A percentile compares a stretch with the other conserved stretches of the same genome.
Conservation (phyloP, 2,888 invertebrate genomes). For the Pseudococcus viburni region DNA sequence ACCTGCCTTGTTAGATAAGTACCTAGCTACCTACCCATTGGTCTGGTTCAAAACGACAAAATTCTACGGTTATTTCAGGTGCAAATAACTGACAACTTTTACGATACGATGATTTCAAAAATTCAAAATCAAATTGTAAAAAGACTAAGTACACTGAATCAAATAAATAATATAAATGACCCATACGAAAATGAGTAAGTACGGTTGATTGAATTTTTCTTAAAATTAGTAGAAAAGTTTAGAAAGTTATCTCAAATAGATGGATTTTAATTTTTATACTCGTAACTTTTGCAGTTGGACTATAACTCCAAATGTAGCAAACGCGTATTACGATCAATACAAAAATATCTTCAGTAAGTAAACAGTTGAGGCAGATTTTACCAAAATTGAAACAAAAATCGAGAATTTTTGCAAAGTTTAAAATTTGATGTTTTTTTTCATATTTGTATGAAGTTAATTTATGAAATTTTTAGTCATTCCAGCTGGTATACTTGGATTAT, state of each 20-base stretch:
- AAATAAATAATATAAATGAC: neutral
- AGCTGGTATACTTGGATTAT: constrained; percentile 74
- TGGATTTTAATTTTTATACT: constrained; percentile 45
- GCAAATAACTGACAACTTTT: constrained; percentile 76
- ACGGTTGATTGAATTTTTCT: too few relatives aligned
- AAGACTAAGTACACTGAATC: constrained; percentile 53
- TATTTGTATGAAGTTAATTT: too few relatives aligned
- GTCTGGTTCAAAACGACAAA: too few relatives aligned
- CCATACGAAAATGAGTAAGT: constrained; percentile 13
- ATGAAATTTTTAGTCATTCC: constrained; percentile 72
- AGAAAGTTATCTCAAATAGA: neutral
- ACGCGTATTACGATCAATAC: constrained; percentile 80
- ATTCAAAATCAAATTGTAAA: constrained; percentile 64
- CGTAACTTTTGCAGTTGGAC: constrained; percentile 75
- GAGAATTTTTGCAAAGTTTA: too few relatives aligned
- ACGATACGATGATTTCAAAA: constrained; percentile 76
- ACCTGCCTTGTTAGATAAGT: too few relatives aligned
- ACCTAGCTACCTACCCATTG: too few relatives aligned
- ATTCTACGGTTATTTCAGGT: constrained; percentile 72
- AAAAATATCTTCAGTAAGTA: neutral
- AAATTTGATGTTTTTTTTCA: neutral
- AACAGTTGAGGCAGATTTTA: too few relatives aligned
- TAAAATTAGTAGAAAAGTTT: neutral
- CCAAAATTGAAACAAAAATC: too few relatives aligned
- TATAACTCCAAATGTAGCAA: constrained; percentile 80